Conservation (phyloP, 1,140 invertebrate genomes). For the Drosophila nikananu region DNA sequence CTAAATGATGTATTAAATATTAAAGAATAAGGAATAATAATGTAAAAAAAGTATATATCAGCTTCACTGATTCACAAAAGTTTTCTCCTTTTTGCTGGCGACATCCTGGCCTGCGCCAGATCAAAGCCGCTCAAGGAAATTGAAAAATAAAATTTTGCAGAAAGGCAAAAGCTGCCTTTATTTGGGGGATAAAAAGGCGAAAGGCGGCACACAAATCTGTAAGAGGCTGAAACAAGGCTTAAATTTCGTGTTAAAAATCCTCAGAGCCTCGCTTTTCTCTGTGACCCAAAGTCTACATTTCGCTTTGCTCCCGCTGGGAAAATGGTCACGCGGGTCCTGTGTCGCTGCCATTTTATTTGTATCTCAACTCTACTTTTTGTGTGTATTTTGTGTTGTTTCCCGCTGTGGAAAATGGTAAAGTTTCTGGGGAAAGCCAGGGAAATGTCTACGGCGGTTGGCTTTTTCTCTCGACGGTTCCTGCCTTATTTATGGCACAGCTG, state of each 20-base stretch:
- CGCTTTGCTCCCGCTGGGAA: conserved; percentile 18
- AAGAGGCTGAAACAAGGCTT: conserved; percentile 25
- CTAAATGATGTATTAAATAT: not conserved
- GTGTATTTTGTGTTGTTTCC: conserved; percentile 31
- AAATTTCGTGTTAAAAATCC: conserved; percentile 52
- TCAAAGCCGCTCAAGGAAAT: conserved; percentile 74
- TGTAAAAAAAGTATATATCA: not conserved
- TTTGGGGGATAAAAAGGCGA: conserved; percentile 4
- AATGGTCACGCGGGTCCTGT: conserved; percentile 55
- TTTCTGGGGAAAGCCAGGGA: conserved; percentile 30
- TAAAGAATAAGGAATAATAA: not conserved
- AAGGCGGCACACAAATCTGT: conserved; percentile 35
- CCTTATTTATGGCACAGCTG: conserved; percentile 74
- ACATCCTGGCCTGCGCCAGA: conserved; percentile 45
- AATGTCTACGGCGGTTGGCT: conserved; percentile 36
- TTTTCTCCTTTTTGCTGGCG: conserved; percentile 27
- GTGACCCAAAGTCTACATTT: conserved; percentile 3
- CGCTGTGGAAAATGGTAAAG: conserved; percentile 28
- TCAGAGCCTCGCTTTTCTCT: not conserved
- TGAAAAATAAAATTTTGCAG: conserved; percentile 66
- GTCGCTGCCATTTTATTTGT: conserved; percentile 44
- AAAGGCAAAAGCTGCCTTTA: conserved; percentile 34
- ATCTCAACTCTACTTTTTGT: conserved; percentile 16
- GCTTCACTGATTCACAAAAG: conserved; percentile 30
- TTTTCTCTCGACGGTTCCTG: conserved; percentile 31